phyloP scores from a whole-genome alignment of 2,113 vertebrate genomes.

The Coreoperca whiteheadi region DNA sequence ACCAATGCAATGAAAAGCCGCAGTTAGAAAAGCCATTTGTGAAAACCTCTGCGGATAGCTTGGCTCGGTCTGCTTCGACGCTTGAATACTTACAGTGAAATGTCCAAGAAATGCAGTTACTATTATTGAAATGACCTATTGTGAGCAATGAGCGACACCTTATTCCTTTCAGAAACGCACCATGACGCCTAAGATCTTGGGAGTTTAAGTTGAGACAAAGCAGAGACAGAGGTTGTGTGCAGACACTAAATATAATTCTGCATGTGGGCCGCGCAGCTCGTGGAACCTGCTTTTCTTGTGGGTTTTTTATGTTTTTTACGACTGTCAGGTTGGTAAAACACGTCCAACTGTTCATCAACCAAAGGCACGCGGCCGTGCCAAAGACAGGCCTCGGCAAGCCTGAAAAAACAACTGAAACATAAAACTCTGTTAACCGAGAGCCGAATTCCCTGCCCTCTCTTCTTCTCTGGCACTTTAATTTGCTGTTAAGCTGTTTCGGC shows the following conservation, averaged over 20 bases:
- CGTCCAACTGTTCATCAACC: constrained; percentile 19
- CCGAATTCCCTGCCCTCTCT: not conserved
- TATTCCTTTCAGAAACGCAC: too few species aligned
- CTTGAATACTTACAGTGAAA: too few species aligned
- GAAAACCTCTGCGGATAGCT: too few species aligned
- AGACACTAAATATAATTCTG: constrained; percentile 57
- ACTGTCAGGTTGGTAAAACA: constrained; percentile 18
- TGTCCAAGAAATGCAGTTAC: too few species aligned
- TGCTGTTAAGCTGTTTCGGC: constrained; percentile 27
- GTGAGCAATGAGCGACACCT: too few species aligned
- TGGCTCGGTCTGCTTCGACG: too few species aligned
- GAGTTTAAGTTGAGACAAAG: not conserved
- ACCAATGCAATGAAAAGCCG: too few species aligned
- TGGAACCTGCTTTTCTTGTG: constrained; percentile 54
- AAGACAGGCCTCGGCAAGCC: not conserved
- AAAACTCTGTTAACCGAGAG: not conserved
- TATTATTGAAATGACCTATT: too few species aligned
- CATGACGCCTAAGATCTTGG: not conserved
- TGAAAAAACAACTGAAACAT: not conserved
- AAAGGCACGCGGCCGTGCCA: not conserved
- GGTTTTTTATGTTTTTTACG: constrained; percentile 53
- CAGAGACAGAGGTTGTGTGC: not conserved
- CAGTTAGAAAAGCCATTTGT: too few species aligned
- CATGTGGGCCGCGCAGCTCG: constrained; percentile 38
- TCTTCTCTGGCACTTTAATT: constrained; percentile 22